These are phyloP conservation scores for Callaeas wilsoni DNA, from an alignment of 2,113 vertebrate genomes.

Conservation along the genomic window DNA sequence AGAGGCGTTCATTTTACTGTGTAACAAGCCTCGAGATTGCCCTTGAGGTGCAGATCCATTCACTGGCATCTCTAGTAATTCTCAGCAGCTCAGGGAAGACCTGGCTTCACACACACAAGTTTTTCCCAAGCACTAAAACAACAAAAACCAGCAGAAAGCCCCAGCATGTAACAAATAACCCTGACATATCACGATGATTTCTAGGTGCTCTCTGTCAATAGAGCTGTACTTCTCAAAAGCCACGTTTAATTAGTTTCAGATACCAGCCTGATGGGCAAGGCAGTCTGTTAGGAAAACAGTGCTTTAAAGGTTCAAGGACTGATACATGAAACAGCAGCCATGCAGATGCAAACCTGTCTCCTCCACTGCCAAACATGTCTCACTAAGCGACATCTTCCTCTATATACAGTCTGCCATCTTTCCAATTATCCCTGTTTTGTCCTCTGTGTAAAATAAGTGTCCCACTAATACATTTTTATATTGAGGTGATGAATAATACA, in stretches of 20 bases:
- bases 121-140: not conserved
- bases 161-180: not conserved
- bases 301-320: not conserved
- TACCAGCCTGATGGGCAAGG: not conserved
- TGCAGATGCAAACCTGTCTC: not conserved
- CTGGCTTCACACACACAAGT: not conserved
- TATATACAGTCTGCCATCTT: not conserved
- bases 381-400: not conserved
- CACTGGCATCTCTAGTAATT: not conserved
- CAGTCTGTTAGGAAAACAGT: not conserved
- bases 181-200: not conserved
- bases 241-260: not conserved
- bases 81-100: not conserved
- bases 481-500: conserved; percentile 35
- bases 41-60: not conserved
- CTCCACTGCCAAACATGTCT: not conserved
- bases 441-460: not conserved
- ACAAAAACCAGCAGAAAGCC: not conserved
- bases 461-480: not conserved
- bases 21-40: not conserved
- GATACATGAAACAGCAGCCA: not conserved
- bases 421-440: conserved; percentile 14
- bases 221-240: not conserved
- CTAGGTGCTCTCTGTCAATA: not conserved
- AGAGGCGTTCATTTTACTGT: not conserved